These are phyloP conservation scores for Pherbina coryleti DNA, from an alignment of 2,888 invertebrate genomes.

Conservation along the genomic window DNA sequence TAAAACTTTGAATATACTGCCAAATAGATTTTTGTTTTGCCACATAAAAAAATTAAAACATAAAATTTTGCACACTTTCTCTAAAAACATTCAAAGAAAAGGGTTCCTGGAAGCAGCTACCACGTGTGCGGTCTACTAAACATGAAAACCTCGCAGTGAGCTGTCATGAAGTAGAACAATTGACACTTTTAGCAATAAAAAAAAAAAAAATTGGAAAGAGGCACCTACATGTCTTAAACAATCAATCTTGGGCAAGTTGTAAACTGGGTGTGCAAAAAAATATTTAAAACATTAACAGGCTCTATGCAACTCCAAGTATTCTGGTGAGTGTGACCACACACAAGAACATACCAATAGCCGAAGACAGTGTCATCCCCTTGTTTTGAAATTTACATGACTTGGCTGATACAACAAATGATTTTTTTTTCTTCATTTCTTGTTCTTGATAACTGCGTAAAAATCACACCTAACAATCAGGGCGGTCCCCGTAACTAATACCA, in stretches of 20 bases:
- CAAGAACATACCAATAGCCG: neutral
- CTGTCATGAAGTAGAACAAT: constrained; percentile 44
- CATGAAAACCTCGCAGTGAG: constrained; percentile 38
- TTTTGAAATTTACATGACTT: neutral
- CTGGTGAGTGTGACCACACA: neutral
- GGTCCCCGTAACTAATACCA: constrained; percentile 54
- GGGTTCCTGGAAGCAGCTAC: neutral
- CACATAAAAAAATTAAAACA: too few species aligned
- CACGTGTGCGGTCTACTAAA: constrained; percentile 52
- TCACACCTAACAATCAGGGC: constrained; percentile 65
- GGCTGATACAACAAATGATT: neutral
- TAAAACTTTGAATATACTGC: neutral
- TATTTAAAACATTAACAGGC: too few species aligned
- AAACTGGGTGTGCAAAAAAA: neutral
- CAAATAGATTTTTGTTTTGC: constrained; percentile 53
- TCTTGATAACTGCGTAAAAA: constrained; percentile 60
- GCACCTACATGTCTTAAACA: constrained; percentile 45
- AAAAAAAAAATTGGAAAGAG: neutral
- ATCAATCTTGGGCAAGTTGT: constrained; percentile 14
- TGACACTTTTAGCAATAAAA: neutral
- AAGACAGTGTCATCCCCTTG: neutral
- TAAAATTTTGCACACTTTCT: constrained; percentile 53
- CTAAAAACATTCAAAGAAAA: constrained; percentile 16
- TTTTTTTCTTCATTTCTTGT: constrained; percentile 38
- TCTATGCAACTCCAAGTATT: neutral